Evolutionary conservation across 2,888 invertebrate genomes (phyloP), one percentile per base, ranked within the genome.

Genomic region (Drosophila cognata): DNA sequence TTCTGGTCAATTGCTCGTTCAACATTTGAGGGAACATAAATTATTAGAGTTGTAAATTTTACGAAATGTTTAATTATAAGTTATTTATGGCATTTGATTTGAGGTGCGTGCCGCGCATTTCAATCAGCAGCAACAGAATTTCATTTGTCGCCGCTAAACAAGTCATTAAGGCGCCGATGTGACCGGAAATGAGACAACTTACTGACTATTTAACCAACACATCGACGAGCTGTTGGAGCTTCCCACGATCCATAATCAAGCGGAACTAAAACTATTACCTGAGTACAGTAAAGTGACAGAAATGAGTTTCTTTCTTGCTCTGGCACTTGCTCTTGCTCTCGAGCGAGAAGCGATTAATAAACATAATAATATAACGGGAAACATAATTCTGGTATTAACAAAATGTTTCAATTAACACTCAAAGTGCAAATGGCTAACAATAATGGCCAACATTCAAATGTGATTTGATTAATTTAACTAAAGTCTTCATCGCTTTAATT

Each of bases 81-180:
- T 86, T 82, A 86, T 86, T 86, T 86, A 88, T 88, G 81, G 76
- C 78, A 80, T 84, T 88, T 74, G 79, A 82, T 83, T 81, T 72
- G 74, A 41, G 60, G 1, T 75, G 76, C 88, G 86, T 85, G 88
- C 73, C 25, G n/a, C 4, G 80, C 63, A 75, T 80, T 63, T 63
- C 50, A 64, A 79, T 79, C 48, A 16, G 13, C 50, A 33, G n/a
- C 56, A 57, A 58, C n/a, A 63, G 55, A 29, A 58, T 46, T 29
- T 28, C 46, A 48, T 28, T 60, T 6, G 29, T 1, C 58, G 62
- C 57, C 66, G 75, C 75, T 71, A 79, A 78, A 79, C 64, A 78
- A 78, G 75, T 79, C 78, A 78, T 78, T 78, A 75, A 75, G 67
- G 28, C 75, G 51, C 62, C 50, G 71, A 65, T 78, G 67, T 74